phyloP scores from a whole-genome alignment of 1,140 invertebrate species.

The Rhyzopertha dominica region DNA sequence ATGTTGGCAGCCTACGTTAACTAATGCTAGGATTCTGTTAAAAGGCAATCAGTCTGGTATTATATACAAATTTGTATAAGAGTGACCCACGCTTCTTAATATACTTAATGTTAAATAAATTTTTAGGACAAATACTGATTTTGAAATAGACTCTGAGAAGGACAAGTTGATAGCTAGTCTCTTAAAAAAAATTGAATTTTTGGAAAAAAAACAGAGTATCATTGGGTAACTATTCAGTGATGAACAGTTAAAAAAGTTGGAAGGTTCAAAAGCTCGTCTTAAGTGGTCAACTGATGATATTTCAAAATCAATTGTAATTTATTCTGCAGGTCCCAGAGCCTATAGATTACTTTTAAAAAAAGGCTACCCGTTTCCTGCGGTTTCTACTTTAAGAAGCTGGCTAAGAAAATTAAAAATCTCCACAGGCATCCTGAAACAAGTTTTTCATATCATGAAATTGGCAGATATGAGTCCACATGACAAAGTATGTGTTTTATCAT shows the following conservation, averaged over 20 bases:
- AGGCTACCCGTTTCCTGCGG: constrained; percentile 10
- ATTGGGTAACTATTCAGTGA: constrained; percentile 4
- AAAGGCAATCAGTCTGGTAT: background rate
- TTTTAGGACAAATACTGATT: background rate
- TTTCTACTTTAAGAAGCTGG: constrained; percentile 6
- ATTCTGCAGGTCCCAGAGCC: constrained; percentile 9
- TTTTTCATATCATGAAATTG: constrained; percentile 7
- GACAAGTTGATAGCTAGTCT: background rate
- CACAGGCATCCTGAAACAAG: constrained; percentile 7
- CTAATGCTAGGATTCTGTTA: no score
- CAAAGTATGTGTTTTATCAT: constrained; percentile 11
- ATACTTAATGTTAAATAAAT: background rate
- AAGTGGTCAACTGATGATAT: constrained; percentile 13
- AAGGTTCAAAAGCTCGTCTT: background rate
- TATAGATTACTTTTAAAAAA: constrained; percentile 12
- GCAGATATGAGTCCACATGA: background rate
- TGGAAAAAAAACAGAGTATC: background rate
- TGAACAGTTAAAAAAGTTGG: constrained; percentile 10
- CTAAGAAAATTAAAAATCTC: constrained; percentile 9
- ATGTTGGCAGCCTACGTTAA: no score
- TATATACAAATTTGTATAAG: constrained; percentile 1
- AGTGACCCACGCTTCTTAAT: background rate
- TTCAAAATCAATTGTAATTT: constrained; percentile 9
- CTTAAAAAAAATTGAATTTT: background rate
- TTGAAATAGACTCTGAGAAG: background rate